These are phyloP conservation scores for Helarctos malayanus DNA, from an alignment of 2,797 vertebrate genomes.

Conservation along the genomic window DNA sequence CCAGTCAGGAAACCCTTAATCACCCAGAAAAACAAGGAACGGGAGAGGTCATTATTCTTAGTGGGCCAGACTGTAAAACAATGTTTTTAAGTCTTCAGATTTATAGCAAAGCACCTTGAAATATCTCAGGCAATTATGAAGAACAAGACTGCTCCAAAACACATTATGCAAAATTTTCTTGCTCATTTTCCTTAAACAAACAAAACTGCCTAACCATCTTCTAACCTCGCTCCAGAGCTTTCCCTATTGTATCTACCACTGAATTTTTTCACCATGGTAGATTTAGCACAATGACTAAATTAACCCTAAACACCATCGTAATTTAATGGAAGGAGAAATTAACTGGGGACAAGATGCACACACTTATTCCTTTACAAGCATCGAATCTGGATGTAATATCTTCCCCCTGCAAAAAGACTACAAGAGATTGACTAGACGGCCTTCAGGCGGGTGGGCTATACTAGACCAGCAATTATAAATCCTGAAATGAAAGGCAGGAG, in stretches of 20 bases:
- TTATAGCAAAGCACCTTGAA: conserved; percentile 82
- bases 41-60: conserved; percentile 84
- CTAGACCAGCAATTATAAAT: background rate
- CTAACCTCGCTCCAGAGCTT: background rate
- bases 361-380: conserved; percentile 15
- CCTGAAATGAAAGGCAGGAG: conserved; percentile 8
- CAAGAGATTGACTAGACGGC: background rate
- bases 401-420: conserved; percentile 7
- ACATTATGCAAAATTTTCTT: conserved; percentile 73
- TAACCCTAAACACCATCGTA: conserved; percentile 37
- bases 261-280: conserved; percentile 26
- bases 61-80: conserved; percentile 80
- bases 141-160: conserved; percentile 69
- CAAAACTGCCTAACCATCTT: conserved; percentile 58
- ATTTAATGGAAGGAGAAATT: conserved; percentile 32
- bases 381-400: conserved; percentile 26
- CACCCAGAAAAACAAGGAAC: conserved; percentile 73
- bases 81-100: conserved; percentile 83
- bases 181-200: conserved; percentile 72
- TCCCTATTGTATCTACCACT: background rate
- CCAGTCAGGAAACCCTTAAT: conserved; percentile 85
- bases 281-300: conserved; percentile 20
- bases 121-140: conserved; percentile 75
- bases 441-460: conserved; percentile 7
- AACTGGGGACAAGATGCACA: background rate